A percentile compares a stretch with the other conserved stretches of the same genome.
Evolutionary conservation across 2,113 vertebrate genomes (phyloP).

Genomic region (Mesoclemmys tuberculata): DNA sequence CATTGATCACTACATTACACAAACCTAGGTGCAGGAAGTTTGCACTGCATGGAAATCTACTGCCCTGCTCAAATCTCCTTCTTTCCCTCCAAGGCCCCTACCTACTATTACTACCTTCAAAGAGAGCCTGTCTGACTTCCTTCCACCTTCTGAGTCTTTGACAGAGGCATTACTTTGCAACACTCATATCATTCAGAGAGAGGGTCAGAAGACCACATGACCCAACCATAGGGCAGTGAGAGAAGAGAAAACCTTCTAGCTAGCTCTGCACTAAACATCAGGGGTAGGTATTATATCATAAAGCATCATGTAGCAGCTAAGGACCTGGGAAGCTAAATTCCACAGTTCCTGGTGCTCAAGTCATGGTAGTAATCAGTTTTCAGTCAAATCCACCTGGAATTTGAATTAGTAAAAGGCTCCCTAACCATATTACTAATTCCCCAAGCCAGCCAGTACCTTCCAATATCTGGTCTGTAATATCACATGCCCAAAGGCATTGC

Average conservation of each 20-base stretch:
- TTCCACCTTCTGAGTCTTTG: background rate
- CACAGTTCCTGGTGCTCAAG: background rate
- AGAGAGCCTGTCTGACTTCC: too few species aligned
- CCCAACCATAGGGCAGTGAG: background rate
- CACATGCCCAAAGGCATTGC: background rate
- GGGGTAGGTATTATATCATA: fast-evolving
- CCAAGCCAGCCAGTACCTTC: background rate
- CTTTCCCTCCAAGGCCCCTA: background rate
- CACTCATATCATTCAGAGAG: background rate
- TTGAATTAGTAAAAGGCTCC: background rate
- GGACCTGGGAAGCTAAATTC: background rate
- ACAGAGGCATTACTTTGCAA: background rate
- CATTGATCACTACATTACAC: background rate
- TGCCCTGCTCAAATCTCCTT: background rate
- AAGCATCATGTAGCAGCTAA: background rate
- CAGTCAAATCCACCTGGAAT: background rate
- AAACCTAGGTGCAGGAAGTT: background rate
- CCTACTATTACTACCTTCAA: background rate
- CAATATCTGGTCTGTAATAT: fast-evolving
- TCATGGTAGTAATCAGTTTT: fast-evolving
- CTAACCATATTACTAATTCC: background rate
- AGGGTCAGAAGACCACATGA: background rate
- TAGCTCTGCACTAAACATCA: background rate
- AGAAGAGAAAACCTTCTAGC: background rate
- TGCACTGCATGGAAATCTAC: background rate